Percentiles rank a stretch among this genome's conserved stretches.
These are phyloP conservation scores for Adrianichthys oophorus DNA, from an alignment of 2,797 vertebrate genomes.

Conservation along the genomic window DNA sequence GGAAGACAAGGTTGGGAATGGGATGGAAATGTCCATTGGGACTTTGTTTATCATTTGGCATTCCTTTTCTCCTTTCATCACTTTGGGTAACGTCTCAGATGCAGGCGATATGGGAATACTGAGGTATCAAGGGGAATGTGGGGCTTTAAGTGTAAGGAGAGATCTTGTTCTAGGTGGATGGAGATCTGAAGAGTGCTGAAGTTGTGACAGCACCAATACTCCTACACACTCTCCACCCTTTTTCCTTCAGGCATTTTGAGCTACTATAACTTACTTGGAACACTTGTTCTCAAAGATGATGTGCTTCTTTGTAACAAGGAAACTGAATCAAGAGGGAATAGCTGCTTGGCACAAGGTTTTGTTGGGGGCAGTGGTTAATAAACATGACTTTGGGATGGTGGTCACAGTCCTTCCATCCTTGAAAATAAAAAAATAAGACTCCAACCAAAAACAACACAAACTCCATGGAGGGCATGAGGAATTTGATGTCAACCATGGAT, in stretches of 20 bases:
- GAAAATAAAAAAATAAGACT: too few relatives aligned
- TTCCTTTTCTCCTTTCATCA: conserved; percentile 68
- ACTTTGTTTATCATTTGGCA: conserved; percentile 64
- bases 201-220: conserved; percentile 28
- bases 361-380: background rate
- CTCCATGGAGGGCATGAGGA: too few relatives aligned
- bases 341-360: background rate
- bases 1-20: conserved; percentile 44
- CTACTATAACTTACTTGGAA: conserved; percentile 18
- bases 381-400: background rate
- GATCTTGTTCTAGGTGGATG: conserved; percentile 24
- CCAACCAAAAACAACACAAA: too few relatives aligned
- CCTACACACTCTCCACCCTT: conserved; percentile 1
- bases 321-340: background rate
- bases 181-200: conserved; percentile 29
- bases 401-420: background rate
- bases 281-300: conserved; percentile 13
- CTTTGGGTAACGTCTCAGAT: conserved; percentile 50
- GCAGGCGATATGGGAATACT: conserved; percentile 34
- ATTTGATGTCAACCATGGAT: too few relatives aligned
- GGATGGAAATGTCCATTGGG: conserved; percentile 56
- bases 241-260: conserved; percentile 26
- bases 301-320: background rate
- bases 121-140: conserved; percentile 22
- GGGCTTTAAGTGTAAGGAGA: conserved; percentile 8